Evolutionary conservation across 1,140 invertebrate species (phyloP), one percentile per base, ranked within the genome.

Genomic region (Drosophila tani): DNA sequence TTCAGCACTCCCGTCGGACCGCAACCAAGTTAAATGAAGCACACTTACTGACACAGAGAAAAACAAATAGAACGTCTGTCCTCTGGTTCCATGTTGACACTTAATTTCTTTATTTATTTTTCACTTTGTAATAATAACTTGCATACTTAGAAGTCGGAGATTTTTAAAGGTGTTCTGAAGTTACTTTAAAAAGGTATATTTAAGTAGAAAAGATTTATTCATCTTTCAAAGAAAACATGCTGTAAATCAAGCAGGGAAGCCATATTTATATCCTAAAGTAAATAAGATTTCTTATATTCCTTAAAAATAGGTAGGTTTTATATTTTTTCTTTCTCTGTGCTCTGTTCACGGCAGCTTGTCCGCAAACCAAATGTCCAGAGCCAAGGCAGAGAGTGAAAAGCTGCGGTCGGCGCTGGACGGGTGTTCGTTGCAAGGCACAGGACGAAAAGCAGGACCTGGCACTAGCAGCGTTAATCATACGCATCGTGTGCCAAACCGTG

Each of bases 1-100:
- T 40, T 43, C 75, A 78, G 51, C 50, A 71, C 82, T 43, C 53
- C 69, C 75, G 70, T 70, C 71, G 64, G 68, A 78, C 81, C 83
- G 77, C 83, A 87, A 70, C 84, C 81, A 81, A 75, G 84, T 88
- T 79, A 88, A 87, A 87, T 88, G 74, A 87, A 84, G 84, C 83
- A 88, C 82, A 69, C 50, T 65, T 55, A 35, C 51, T 29, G 19
- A 12, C 15, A 43, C 43, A 29, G 24, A 9, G n/a, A 21, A 40
- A 50, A 64, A 43, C 8, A 47, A 67, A 43, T 27, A 38, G 17
- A 14, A 43, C 29, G 21, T n/a, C 3, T 15, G 35, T 43, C 38
- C 11, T 8, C 2, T 40, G 14, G 2, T 38, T 56, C 14, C 8
- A 15, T 21, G 49, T 51, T 17, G 27, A 17, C 49, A 29, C 9